Conservation (phyloP, 2,888 invertebrate species). For the Neria commutata region DNA sequence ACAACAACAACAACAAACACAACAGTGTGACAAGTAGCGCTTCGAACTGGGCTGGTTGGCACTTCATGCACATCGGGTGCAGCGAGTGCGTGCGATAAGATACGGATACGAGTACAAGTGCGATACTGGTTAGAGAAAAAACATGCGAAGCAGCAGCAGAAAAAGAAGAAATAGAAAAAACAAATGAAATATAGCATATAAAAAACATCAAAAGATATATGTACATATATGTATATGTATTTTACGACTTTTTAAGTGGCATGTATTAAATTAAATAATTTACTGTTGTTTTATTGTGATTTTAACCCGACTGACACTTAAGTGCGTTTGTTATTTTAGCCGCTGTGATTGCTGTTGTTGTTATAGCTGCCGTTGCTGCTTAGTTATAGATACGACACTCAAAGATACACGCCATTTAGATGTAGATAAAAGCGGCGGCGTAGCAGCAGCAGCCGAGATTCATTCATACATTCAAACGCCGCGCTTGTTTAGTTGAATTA, state of each 20-base stretch:
- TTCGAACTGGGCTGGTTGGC: background rate
- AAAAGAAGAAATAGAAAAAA: background rate
- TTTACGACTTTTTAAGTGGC: background rate
- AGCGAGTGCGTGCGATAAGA: background rate
- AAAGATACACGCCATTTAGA: background rate
- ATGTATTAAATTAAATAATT: background rate
- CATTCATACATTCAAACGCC: constrained; percentile 20
- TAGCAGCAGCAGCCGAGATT: constrained; percentile 8
- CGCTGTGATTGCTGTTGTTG: constrained; percentile 8
- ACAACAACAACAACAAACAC: no score
- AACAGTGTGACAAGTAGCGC: no score
- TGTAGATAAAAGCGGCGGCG: no score
- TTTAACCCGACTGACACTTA: constrained; percentile 13
- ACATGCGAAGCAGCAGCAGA: background rate
- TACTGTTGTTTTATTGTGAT: constrained; percentile 7
- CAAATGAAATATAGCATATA: no score
- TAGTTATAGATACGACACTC: background rate
- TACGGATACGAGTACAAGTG: no score
- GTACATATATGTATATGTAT: background rate
- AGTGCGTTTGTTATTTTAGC: background rate
- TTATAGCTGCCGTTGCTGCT: background rate
- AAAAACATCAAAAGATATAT: background rate
- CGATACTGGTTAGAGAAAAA: no score
- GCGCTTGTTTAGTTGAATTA: constrained; percentile 42
- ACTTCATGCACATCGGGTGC: background rate